Base-by-base conservation (phyloP, 2,113 vertebrate species). In the Thryonomys swinderianus region DNA sequence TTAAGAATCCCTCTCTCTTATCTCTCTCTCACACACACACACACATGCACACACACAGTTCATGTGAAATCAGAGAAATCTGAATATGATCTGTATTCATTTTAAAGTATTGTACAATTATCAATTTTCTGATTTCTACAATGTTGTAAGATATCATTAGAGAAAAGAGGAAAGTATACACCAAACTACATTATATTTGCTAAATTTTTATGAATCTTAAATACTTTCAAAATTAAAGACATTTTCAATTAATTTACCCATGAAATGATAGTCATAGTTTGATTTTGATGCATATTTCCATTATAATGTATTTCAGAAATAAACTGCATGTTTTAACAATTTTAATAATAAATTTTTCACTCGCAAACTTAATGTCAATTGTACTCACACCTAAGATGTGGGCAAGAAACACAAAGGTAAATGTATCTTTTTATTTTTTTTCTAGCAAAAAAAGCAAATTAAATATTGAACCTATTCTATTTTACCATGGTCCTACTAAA, bases 361-460 rank as follows among this genome's bases (percentile, higher is more conserved):
- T 93, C 48, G 89, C 59, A 71, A 90, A 30, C 37, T 8, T 61
- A 32, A 32, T 57, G 34, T 55, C 55, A 71, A 17, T 90, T 81
- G 30, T 69, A 27, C 5, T 94, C 27, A 67, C 3, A 57, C 32
- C 27, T 13, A 82, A 86, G 30, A 62, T 87, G 4, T 59, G 30
- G 42, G 17, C 23, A 48, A 57, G 16, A 17, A 51, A n/a, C 7
- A 71, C 37, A 73, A 69, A 32, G 14, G 1, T 83, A 76, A 40
- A 91, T 71, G 48, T 2, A 74, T n/a, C 51, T 12, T 73, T 69
- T 84, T 96, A 73, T 92, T 78, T 53, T 3, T 69, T 88, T 81
- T 18, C 37, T 91, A 91, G 34, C 30, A 90, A 96, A 97, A 88
- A n/a, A 27, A 88, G n/a, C 84, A 92, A 89, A 67, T 67, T 64